Conservation (phyloP, 2,888 invertebrate genomes). For the Ganaspis brasiliensis region DNA sequence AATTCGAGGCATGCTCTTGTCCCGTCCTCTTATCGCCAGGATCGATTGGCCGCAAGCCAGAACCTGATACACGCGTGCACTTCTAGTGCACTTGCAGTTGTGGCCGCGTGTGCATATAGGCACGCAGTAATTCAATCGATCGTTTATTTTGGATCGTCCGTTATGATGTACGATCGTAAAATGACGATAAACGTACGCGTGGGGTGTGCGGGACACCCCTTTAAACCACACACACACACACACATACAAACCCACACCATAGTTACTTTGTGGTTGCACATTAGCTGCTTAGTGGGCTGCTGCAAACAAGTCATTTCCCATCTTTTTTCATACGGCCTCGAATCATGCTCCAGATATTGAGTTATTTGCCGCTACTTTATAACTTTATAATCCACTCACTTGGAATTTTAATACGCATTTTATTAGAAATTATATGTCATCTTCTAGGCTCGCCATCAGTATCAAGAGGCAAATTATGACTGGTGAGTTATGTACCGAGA, state of each 20-base stretch:
- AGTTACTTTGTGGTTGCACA: conserved; percentile 38
- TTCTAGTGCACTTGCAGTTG: conserved; percentile 21
- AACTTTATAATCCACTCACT: conserved; percentile 26
- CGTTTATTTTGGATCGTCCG: conserved; percentile 44
- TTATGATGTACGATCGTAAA: conserved; percentile 41
- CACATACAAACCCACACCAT: conserved; percentile 9
- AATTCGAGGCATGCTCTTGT: conserved; percentile 64
- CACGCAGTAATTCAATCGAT: conserved; percentile 42
- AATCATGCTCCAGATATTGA: conserved; percentile 18
- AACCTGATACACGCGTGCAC: conserved; percentile 43
- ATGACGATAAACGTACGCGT: conserved; percentile 34
- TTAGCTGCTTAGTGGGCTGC: conserved; percentile 9
- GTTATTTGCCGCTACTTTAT: conserved; percentile 26
- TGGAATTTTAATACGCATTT: neutral
- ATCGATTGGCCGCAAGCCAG: conserved; percentile 64
- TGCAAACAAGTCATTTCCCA: conserved; percentile 37
- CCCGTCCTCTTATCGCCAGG: conserved; percentile 57
- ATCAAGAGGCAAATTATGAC: neutral
- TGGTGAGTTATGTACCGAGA: neutral
- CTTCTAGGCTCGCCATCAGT: neutral
- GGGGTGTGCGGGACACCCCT: conserved; percentile 7
- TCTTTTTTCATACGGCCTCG: neutral
- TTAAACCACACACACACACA: neutral
- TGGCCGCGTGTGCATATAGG: conserved; percentile 44
- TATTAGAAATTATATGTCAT: conserved; percentile 21